phyloP scores from a whole-genome alignment of 2,888 invertebrate genomes.

The Caenorhabditis auriculariae region DNA sequence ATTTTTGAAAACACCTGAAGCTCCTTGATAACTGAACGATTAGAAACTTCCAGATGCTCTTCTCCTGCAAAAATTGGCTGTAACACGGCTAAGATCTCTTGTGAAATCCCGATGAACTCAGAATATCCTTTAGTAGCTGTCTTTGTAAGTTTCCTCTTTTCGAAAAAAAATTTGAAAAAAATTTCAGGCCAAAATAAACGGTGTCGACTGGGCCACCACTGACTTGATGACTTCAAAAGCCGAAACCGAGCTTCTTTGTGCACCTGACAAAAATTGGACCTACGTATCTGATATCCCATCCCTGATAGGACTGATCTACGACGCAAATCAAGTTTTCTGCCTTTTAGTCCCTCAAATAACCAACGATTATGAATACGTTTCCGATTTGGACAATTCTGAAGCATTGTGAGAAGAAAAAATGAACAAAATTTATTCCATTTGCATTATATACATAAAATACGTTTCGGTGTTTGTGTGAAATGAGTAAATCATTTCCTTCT shows the following conservation, averaged over 20 bases:
- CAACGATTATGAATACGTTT: too few relatives aligned
- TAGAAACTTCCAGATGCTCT: too few relatives aligned
- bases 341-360: slow-evolving; percentile 26
- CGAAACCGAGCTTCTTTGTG: slow-evolving; percentile 15
- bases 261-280: slow-evolving; percentile 19
- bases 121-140: slow-evolving; percentile 23
- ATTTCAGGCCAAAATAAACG: slow-evolving; percentile 20
- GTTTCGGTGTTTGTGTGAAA: too few relatives aligned
- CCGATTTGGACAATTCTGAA: too few relatives aligned
- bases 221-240: slow-evolving; percentile 11
- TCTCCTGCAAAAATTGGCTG: too few relatives aligned
- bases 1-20: too few relatives aligned
- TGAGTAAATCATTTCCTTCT: slow-evolving; percentile 18
- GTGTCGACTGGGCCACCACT: slow-evolving; percentile 29
- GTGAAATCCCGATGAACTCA: slow-evolving; percentile 8
- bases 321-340: slow-evolving; percentile 28
- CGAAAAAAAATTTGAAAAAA: not conserved
- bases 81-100: slow-evolving; percentile 6
- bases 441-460: too few relatives aligned
- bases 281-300: slow-evolving; percentile 29
- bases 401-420: too few relatives aligned
- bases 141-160: slow-evolving; percentile 14
- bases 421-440: too few relatives aligned
- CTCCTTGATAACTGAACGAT: too few relatives aligned
- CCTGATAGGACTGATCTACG: slow-evolving; percentile 17